phyloP scores from a whole-genome alignment of 2,797 vertebrate species.

The Pseudochromis fuscus region DNA sequence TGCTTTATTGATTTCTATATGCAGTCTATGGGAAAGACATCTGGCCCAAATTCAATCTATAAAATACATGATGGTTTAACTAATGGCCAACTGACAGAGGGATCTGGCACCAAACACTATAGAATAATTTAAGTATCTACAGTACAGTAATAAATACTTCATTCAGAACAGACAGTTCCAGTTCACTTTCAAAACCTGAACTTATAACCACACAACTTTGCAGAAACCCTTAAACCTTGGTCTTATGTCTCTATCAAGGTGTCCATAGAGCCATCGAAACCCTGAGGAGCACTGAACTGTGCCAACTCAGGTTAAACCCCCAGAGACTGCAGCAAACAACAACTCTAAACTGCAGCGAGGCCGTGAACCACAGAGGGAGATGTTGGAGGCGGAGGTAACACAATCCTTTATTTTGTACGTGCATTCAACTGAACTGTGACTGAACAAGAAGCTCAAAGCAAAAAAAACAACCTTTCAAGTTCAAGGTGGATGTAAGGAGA shows the following conservation, averaged over 20 bases:
- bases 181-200: slow-evolving; percentile 11
- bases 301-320: slow-evolving; percentile 38
- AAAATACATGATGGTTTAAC: too few relatives aligned
- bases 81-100: too few relatives aligned
- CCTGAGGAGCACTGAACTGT: slow-evolving; percentile 31
- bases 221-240: not conserved
- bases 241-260: slow-evolving; percentile 3
- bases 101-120: too few relatives aligned
- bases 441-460: slow-evolving; percentile 41
- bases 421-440: slow-evolving; percentile 47
- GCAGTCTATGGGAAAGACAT: too few relatives aligned
- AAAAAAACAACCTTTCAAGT: slow-evolving; percentile 49
- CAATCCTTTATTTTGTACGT: slow-evolving; percentile 52
- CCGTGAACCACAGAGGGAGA: slow-evolving; percentile 29
- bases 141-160: not conserved
- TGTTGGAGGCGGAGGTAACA: slow-evolving; percentile 54
- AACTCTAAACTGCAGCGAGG: slow-evolving; percentile 34
- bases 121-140: not conserved
- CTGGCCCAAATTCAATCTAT: too few relatives aligned
- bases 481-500: slow-evolving; percentile 41
- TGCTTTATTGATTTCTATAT: too few relatives aligned
- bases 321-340: slow-evolving; percentile 43
- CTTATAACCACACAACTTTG: not conserved
- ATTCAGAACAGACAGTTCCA: not conserved
- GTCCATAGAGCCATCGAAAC: slow-evolving; percentile 21